A percentile compares a stretch with the other conserved stretches of the same genome.
Conservation (phyloP, 2,113 vertebrate species). For the Platysternon megacephalum region DNA sequence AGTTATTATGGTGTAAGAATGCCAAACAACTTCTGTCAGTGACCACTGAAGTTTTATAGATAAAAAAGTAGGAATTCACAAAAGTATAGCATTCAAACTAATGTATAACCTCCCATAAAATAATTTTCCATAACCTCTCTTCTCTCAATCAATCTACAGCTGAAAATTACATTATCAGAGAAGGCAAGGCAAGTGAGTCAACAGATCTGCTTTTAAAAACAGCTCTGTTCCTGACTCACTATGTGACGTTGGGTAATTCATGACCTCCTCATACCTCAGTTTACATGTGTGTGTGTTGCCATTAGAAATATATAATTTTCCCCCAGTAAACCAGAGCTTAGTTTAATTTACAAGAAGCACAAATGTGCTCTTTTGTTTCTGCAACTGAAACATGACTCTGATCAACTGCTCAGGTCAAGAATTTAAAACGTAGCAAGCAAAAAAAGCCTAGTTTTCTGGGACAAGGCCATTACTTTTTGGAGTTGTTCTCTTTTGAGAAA, state of each 20-base stretch:
- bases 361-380: background rate
- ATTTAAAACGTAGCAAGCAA: background rate
- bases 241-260: background rate
- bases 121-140: slow-evolving; percentile 24
- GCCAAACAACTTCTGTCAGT: background rate
- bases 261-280: background rate
- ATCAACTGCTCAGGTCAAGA: slow-evolving; percentile 13
- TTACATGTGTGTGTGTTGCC: background rate
- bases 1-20: background rate
- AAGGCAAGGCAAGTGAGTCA: slow-evolving; percentile 30
- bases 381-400: background rate
- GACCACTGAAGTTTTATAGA: background rate
- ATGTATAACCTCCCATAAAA: background rate
- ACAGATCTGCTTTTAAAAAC: background rate
- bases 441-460: background rate
- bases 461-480: background rate
- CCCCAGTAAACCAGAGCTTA: background rate
- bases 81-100: background rate
- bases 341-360: background rate
- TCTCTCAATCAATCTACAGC: background rate
- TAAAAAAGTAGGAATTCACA: background rate
- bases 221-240: background rate
- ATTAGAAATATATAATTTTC: background rate
- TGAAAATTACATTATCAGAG: slow-evolving; percentile 13
- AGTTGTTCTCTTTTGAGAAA: background rate